Conservation (phyloP, 1,140 invertebrate genomes). For the Temnothorax longispinosus region DNA sequence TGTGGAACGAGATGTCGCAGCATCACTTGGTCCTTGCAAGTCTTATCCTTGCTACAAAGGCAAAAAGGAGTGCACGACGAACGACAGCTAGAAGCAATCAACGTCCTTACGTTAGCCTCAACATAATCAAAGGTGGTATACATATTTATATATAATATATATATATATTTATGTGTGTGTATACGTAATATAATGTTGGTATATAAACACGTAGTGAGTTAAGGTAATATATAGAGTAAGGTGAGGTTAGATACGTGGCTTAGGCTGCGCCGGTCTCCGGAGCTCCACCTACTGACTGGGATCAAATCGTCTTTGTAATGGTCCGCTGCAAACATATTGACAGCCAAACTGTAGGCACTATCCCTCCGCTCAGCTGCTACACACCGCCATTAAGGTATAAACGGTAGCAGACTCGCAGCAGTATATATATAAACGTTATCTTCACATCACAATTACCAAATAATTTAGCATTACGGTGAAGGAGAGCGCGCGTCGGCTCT, state of each 20-base stretch:
- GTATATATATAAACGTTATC: constrained; percentile 58
- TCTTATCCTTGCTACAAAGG: not conserved
- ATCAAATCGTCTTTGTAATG: constrained; percentile 86
- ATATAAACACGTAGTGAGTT: constrained; percentile 85
- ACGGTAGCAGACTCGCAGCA: constrained; percentile 72
- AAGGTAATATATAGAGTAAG: constrained; percentile 86
- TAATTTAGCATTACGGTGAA: constrained; percentile 50
- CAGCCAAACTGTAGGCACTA: constrained; percentile 85
- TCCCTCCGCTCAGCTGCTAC: constrained; percentile 79
- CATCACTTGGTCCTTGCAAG: not conserved
- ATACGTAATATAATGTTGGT: constrained; percentile 83
- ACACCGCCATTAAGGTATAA: constrained; percentile 75
- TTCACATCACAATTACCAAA: constrained; percentile 53
- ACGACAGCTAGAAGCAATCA: constrained; percentile 10
- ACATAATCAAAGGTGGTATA: constrained; percentile 65
- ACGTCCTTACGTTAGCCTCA: constrained; percentile 6
- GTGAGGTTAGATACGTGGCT: constrained; percentile 87
- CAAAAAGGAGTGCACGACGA: not conserved
- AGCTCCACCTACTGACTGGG: constrained; percentile 86
- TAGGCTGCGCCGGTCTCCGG: constrained; percentile 85
- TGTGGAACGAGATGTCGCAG: not conserved
- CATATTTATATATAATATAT: constrained; percentile 69
- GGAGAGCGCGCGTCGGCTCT: constrained; percentile 45
- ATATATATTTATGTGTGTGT: constrained; percentile 78
- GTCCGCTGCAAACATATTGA: constrained; percentile 86